These are phyloP conservation scores for Ctenochaetus hawaiiensis DNA, from an alignment of 2,797 vertebrate species.

Conservation along the genomic window DNA sequence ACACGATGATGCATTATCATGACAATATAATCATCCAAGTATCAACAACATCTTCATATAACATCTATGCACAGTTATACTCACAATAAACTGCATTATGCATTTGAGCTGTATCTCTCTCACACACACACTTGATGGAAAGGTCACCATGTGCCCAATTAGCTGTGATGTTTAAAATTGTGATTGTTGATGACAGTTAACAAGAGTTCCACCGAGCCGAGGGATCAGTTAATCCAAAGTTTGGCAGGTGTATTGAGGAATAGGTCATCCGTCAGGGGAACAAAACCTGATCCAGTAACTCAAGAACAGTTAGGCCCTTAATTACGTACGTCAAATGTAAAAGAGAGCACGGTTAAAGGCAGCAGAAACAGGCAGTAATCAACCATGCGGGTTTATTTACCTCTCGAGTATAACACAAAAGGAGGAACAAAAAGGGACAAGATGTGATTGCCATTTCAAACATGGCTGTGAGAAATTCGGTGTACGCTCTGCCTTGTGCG, in stretches of 20 bases:
- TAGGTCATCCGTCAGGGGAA: slow-evolving; percentile 62
- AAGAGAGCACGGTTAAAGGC: slow-evolving; percentile 24
- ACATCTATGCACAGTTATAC: too few relatives aligned
- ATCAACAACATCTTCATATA: neutral
- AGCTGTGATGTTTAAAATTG: slow-evolving; percentile 79
- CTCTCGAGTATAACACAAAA: slow-evolving; percentile 58
- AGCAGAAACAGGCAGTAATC: slow-evolving; percentile 49
- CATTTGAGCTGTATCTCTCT: neutral
- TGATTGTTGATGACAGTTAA: slow-evolving; percentile 75
- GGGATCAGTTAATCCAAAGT: slow-evolving; percentile 71
- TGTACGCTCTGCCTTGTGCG: slow-evolving; percentile 48
- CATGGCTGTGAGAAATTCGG: slow-evolving; percentile 47
- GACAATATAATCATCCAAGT: too few relatives aligned
- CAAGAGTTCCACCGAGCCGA: slow-evolving; percentile 60
- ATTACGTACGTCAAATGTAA: slow-evolving; percentile 54
- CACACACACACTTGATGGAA: slow-evolving; percentile 63
- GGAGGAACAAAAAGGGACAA: slow-evolving; percentile 44
- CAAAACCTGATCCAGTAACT: slow-evolving; percentile 24
- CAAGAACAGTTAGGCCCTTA: slow-evolving; percentile 46
- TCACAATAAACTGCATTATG: neutral
- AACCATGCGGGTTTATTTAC: slow-evolving; percentile 45
- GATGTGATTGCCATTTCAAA: slow-evolving; percentile 70
- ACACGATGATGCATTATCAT: too few relatives aligned
- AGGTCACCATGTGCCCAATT: slow-evolving; percentile 82
- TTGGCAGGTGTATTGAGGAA: slow-evolving; percentile 55